phyloP scores from a whole-genome alignment of 2,113 vertebrate species.

The Tenebrosternarchus preto region DNA sequence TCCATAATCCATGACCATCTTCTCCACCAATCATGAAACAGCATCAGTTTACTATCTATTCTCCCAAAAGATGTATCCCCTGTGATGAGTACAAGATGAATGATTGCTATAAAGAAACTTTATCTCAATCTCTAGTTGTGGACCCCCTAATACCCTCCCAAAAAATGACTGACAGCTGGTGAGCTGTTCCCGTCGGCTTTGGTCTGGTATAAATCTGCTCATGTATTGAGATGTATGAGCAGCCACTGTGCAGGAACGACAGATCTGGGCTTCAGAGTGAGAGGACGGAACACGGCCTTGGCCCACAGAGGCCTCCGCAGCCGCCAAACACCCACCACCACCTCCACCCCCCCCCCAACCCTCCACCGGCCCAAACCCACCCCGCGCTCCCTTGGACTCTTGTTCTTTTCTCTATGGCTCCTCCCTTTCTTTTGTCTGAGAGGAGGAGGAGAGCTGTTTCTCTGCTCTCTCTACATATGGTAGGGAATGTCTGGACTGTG shows the following conservation, averaged over 20 bases:
- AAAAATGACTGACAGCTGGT: slow-evolving; percentile 28
- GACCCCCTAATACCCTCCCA: slow-evolving; percentile 1
- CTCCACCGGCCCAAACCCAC: no score
- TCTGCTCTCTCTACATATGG: slow-evolving; percentile 31
- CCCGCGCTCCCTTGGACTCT: background rate
- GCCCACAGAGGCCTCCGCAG: no score
- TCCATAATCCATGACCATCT: background rate
- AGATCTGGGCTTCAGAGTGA: slow-evolving; percentile 2
- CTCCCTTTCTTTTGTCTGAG: slow-evolving; percentile 21
- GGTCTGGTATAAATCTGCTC: slow-evolving; percentile 39
- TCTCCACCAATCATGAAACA: slow-evolving; percentile 23
- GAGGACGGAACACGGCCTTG: slow-evolving; percentile 19
- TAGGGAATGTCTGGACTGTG: slow-evolving; percentile 27
- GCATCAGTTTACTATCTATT: background rate
- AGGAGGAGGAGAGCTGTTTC: slow-evolving; percentile 18
- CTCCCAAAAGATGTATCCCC: slow-evolving; percentile 16
- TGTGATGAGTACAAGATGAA: slow-evolving; percentile 19
- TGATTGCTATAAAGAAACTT: slow-evolving; percentile 1
- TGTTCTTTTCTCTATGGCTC: background rate
- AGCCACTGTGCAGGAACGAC: background rate
- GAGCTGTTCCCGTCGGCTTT: slow-evolving; percentile 32
- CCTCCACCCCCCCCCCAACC: no score
- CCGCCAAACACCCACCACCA: background rate
- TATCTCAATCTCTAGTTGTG: background rate
- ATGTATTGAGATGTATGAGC: slow-evolving; percentile 40